Evolutionary conservation across 2,113 vertebrate genomes (phyloP).

Genomic region (Neopipo cinnamomea): DNA sequence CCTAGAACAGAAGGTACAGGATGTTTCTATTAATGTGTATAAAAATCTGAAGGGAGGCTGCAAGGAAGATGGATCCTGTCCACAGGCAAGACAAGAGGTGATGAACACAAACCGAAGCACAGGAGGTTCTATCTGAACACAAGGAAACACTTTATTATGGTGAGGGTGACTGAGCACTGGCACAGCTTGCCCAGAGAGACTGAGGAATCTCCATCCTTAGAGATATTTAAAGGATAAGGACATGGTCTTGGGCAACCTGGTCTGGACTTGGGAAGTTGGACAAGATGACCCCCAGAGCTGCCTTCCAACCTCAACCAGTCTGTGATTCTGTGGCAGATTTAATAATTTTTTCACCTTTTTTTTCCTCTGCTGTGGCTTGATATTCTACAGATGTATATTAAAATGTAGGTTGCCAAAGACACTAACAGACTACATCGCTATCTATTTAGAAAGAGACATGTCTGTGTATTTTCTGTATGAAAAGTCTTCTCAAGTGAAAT

Average conservation of each 20-base stretch:
- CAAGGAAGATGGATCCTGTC: neutral
- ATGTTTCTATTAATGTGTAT: no score
- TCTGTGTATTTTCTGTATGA: neutral
- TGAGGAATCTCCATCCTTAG: neutral
- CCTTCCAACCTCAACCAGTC: neutral
- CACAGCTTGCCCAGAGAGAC: neutral
- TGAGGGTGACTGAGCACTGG: neutral
- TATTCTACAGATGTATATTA: neutral
- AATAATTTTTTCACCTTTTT: neutral
- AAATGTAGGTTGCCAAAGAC: neutral
- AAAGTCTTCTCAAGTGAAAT: neutral
- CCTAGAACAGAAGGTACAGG: neutral
- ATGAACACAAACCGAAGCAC: neutral
- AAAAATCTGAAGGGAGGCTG: neutral
- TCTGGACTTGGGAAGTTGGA: neutral
- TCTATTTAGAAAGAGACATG: neutral
- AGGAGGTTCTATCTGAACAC: neutral
- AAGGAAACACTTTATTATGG: neutral
- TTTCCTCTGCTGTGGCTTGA: neutral
- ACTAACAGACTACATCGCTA: neutral
- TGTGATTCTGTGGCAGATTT: neutral
- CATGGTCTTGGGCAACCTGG: neutral
- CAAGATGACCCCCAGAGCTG: neutral
- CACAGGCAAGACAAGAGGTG: neutral
- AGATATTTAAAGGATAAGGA: neutral